phyloP scores from a whole-genome alignment of 2,113 vertebrate species.

The Heliornis fulica region DNA sequence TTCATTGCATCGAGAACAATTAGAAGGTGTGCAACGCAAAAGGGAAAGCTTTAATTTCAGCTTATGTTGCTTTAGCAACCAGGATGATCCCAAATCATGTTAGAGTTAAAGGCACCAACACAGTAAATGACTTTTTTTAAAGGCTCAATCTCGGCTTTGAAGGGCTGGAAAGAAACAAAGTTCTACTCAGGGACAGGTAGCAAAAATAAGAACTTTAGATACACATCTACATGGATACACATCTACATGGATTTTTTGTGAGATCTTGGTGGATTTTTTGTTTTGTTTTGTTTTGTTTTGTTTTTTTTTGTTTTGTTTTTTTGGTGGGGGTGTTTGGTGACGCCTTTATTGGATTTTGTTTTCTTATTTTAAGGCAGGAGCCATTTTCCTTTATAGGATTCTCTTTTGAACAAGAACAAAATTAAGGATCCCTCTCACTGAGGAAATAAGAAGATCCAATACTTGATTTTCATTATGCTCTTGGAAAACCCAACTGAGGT shows the following conservation, averaged over 20 bases:
- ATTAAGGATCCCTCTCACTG: not conserved
- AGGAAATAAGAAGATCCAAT: not conserved
- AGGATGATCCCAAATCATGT: constrained; percentile 24
- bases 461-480: not conserved
- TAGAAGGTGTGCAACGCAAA: constrained; percentile 46
- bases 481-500: not conserved
- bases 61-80: constrained; percentile 58
- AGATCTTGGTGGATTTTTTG: not conserved
- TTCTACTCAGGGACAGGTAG: not conserved
- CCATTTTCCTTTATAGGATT: not conserved
- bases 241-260: not conserved
- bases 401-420: not conserved
- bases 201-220: not conserved
- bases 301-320: not conserved
- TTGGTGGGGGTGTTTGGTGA: not conserved
- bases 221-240: too few species aligned
- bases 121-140: not conserved
- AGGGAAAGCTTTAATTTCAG: constrained; percentile 39
- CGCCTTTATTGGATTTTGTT: not conserved
- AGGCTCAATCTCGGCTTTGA: not conserved
- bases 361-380: not conserved
- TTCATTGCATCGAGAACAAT: constrained; percentile 44
- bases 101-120: constrained; percentile 51
- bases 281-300: too few species aligned
- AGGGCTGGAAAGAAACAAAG: not conserved